Conservation (phyloP, 1,140 invertebrate species). For the Gonioctena quinquepunctata region DNA sequence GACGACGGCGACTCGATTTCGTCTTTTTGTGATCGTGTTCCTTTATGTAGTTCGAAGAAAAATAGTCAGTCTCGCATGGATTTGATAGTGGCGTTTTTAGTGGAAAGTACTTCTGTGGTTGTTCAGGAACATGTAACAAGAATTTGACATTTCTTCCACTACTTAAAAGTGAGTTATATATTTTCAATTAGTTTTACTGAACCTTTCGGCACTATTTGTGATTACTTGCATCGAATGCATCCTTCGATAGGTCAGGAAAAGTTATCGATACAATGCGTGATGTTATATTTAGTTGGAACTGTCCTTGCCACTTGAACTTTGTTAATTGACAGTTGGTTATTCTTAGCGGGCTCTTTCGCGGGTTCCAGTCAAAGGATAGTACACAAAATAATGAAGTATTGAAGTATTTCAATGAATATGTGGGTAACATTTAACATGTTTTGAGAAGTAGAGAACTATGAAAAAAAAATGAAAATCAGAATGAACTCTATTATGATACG, state of each 20-base stretch:
- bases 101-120: background rate
- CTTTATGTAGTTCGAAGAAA: too few relatives aligned
- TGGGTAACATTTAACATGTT: too few relatives aligned
- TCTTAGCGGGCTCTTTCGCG: background rate
- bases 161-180: background rate
- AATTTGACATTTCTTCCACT: background rate
- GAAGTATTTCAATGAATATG: too few relatives aligned
- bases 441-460: too few relatives aligned
- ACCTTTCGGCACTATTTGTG: too few relatives aligned
- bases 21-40: background rate
- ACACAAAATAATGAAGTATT: too few relatives aligned
- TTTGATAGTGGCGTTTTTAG: background rate
- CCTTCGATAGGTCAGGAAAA: background rate
- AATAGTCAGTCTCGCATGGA: too few relatives aligned
- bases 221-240: too few relatives aligned
- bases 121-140: constrained; percentile 2
- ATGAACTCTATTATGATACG: too few relatives aligned
- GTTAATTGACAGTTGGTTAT: background rate
- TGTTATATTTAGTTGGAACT: background rate
- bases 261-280: background rate
- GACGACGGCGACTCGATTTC: background rate
- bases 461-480: too few relatives aligned
- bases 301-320: background rate
- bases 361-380: background rate
- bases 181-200: background rate